A percentile compares a stretch with the other conserved stretches of the same genome.
These are phyloP conservation scores for Erebia aethiops DNA, from an alignment of 2,888 invertebrate species.

Conservation along the genomic window DNA sequence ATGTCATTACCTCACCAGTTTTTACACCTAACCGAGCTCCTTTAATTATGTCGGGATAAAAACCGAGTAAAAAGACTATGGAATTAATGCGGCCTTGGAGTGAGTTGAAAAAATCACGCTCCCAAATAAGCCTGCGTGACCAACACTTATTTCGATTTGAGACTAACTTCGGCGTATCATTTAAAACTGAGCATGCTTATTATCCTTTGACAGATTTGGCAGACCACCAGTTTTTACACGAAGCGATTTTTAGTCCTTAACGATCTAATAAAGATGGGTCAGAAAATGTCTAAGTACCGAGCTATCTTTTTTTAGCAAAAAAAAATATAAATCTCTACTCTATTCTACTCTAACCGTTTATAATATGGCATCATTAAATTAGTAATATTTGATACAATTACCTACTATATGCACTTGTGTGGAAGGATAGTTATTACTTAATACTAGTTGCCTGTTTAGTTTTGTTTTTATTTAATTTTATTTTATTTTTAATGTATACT, in stretches of 20 bases:
- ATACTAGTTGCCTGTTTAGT: too few relatives aligned
- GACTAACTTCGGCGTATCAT: conserved; percentile 7
- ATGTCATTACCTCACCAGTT: conserved; percentile 77
- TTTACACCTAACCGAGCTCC: conserved; percentile 75
- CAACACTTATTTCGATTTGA: conserved; percentile 31
- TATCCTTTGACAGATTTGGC: conserved; percentile 7
- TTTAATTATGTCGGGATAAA: conserved; percentile 71
- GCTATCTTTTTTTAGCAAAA: too few relatives aligned
- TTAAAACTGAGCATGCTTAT: conserved; percentile 8
- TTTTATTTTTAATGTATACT: too few relatives aligned
- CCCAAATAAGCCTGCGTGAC: conserved; percentile 46
- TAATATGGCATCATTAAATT: too few relatives aligned
- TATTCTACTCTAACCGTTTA: too few relatives aligned
- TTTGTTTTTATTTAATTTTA: too few relatives aligned
- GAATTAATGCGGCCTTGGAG: conserved; percentile 47
- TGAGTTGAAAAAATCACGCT: conserved; percentile 45
- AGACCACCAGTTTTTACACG: not conserved
- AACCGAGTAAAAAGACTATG: conserved; percentile 55
- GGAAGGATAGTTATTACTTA: too few relatives aligned
- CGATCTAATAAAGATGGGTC: not conserved
- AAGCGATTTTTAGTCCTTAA: not conserved
- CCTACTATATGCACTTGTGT: too few relatives aligned
- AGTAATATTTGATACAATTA: too few relatives aligned
- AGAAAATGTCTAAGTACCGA: not conserved
- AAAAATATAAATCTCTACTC: too few relatives aligned